Percentiles rank a stretch among this genome's conserved stretches.
Evolutionary conservation across 2,113 vertebrate species (phyloP).

Genomic region (Corynorhinus townsendii): DNA sequence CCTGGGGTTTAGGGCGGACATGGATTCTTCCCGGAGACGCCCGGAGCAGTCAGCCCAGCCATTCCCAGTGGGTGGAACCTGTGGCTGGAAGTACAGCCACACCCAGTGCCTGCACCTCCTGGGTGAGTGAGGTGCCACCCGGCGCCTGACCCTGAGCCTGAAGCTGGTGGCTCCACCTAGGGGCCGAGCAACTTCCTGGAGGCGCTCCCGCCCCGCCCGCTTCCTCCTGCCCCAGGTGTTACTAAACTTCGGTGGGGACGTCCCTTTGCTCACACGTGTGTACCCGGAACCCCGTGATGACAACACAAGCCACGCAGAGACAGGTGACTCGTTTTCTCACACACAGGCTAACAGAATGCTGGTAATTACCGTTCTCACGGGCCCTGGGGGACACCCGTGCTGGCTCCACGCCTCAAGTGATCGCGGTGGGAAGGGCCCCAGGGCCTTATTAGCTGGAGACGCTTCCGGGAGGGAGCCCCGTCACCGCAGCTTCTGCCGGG

Average conservation of each 20-base stretch:
- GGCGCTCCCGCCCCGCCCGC: no score
- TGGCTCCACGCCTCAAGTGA: not conserved
- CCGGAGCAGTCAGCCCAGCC: not conserved
- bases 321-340: not conserved
- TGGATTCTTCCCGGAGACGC: not conserved
- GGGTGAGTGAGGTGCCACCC: not conserved
- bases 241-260: not conserved
- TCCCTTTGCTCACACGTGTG: not conserved
- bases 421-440: not conserved
- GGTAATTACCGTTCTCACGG: not conserved
- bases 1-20: not conserved
- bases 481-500: not conserved
- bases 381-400: not conserved
- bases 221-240: fast-evolving
- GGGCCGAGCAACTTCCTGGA: not conserved
- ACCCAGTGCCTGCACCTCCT: not conserved
- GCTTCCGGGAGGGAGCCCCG: not conserved
- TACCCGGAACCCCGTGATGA: not conserved
- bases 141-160: not conserved
- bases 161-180: not conserved
- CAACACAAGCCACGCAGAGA: not conserved
- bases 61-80: not conserved
- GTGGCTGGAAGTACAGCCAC: not conserved
- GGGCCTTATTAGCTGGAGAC: not conserved
- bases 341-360: not conserved